A percentile compares a stretch with the other conserved stretches of the same genome.
These are phyloP conservation scores for Helleia helle DNA, from an alignment of 2,888 invertebrate genomes.

Conservation along the genomic window DNA sequence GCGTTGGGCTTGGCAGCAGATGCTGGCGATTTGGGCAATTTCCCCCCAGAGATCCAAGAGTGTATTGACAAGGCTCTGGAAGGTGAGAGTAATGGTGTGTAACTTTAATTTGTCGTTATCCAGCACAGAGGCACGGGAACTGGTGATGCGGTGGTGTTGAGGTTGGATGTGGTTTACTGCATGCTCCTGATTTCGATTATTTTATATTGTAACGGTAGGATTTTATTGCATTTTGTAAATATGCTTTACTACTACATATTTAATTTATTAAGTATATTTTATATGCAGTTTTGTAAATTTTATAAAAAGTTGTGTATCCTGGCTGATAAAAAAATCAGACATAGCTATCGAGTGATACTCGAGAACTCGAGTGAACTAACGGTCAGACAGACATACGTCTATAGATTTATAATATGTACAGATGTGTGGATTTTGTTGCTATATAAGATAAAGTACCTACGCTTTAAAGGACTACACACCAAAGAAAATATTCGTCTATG, in stretches of 20 bases:
- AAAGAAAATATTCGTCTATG: too few species aligned
- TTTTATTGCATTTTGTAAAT: background rate
- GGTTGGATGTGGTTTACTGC: background rate
- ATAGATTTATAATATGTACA: too few species aligned
- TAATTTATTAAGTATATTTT: background rate
- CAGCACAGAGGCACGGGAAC: conserved; percentile 20
- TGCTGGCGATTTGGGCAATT: conserved; percentile 83
- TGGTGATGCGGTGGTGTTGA: conserved; percentile 9
- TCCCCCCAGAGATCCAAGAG: conserved; percentile 81
- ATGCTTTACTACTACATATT: background rate
- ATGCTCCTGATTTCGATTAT: background rate
- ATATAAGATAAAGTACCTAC: too few species aligned
- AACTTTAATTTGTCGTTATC: conserved; percentile 17
- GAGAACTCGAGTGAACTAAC: too few species aligned
- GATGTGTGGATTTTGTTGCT: too few species aligned
- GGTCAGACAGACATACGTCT: too few species aligned
- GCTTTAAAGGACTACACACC: too few species aligned
- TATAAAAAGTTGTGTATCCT: too few species aligned
- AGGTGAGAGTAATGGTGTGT: conserved; percentile 47
- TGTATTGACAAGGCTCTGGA: conserved; percentile 84
- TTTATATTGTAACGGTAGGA: background rate
- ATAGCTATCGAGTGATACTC: too few species aligned
- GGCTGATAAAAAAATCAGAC: too few species aligned
- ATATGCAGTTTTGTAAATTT: too few species aligned
- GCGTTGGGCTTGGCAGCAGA: conserved; percentile 80